Conservation (phyloP, 2,888 invertebrate genomes). For the Keiferia lycopersicella region DNA sequence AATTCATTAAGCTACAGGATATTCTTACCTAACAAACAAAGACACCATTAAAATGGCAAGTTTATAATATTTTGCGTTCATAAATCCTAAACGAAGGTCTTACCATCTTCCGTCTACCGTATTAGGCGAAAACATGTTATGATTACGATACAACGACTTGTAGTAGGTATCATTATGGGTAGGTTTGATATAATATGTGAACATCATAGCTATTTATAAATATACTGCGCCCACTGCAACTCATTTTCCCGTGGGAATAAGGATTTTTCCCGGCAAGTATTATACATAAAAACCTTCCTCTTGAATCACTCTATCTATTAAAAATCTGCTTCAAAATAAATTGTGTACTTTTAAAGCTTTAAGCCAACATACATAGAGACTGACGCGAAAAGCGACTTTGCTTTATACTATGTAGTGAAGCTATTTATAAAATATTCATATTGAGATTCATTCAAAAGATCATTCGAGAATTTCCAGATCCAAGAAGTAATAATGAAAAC, state of each 20-base stretch:
- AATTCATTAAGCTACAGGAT: conserved; percentile 1
- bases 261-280: neutral
- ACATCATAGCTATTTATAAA: neutral
- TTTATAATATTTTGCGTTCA: neutral
- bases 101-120: conserved; percentile 31
- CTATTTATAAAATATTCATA: too few relatives aligned
- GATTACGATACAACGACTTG: conserved; percentile 24
- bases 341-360: too few relatives aligned
- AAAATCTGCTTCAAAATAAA: too few relatives aligned
- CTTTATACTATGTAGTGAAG: too few relatives aligned
- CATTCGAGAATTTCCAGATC: too few relatives aligned
- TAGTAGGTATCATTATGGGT: neutral
- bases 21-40: neutral
- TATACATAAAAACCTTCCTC: neutral
- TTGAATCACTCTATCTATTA: too few relatives aligned
- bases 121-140: conserved; percentile 31
- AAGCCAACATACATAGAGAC: too few relatives aligned
- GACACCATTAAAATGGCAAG: neutral
- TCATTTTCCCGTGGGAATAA: neutral
- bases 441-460: too few relatives aligned
- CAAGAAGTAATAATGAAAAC: too few relatives aligned
- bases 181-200: neutral
- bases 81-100: conserved; percentile 29
- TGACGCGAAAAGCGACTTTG: too few relatives aligned
- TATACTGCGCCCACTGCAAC: neutral